These are phyloP conservation scores for Caenorhabditis sinica DNA, from an alignment of 2,888 invertebrate genomes.

Conservation along the genomic window DNA sequence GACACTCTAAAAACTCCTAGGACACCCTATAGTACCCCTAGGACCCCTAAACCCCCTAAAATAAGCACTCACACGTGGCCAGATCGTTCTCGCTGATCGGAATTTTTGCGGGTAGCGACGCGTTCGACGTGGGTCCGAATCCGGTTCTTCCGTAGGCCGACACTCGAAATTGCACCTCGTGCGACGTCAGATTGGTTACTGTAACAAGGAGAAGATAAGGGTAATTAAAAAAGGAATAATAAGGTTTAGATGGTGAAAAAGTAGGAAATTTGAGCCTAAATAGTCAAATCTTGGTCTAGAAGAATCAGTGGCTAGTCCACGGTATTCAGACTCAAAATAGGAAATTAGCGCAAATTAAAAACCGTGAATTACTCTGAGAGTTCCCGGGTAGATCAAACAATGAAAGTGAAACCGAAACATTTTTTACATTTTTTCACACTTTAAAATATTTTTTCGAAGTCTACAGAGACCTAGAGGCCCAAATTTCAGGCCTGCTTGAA, in stretches of 20 bases:
- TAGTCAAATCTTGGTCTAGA: too few species aligned
- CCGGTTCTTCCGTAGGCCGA: conserved; percentile 82
- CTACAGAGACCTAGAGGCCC: too few species aligned
- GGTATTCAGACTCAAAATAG: too few species aligned
- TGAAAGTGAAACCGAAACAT: conserved; percentile 4
- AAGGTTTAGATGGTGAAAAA: too few species aligned
- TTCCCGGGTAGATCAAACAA: too few species aligned
- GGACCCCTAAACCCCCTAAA: too few species aligned
- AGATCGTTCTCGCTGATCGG: conserved; percentile 63
- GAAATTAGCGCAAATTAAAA: too few species aligned
- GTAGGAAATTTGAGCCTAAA: too few species aligned
- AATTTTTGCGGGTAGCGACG: conserved; percentile 78
- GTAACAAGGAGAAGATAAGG: conserved; percentile 35
- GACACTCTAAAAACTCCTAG: neutral
- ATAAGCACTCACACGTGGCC: conserved; percentile 56
- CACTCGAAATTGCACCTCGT: conserved; percentile 82
- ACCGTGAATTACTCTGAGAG: too few species aligned
- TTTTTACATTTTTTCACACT: neutral
- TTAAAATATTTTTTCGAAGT: neutral
- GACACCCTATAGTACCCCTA: too few species aligned
- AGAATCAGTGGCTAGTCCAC: too few species aligned
- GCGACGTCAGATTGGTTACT: conserved; percentile 74
- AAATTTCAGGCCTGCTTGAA: too few species aligned
- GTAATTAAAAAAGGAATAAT: neutral
- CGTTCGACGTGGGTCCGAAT: conserved; percentile 81